phyloP scores from a whole-genome alignment of 2,113 vertebrate genomes.

The Tetraodon nigroviridis region DNA sequence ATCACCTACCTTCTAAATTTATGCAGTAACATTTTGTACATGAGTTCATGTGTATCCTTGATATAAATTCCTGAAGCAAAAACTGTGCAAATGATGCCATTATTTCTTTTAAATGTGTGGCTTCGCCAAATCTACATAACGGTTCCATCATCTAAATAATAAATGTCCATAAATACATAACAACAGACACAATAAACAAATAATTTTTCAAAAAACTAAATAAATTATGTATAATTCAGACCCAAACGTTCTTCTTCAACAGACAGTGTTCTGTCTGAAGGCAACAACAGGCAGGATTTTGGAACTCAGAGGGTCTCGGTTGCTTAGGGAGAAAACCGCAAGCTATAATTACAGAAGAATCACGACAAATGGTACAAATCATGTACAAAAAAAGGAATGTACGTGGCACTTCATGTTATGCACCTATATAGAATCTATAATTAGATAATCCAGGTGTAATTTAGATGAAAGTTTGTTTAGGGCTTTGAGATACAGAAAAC shows the following conservation, averaged over 20 bases:
- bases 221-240: no score
- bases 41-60: not conserved
- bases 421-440: not conserved
- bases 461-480: no score
- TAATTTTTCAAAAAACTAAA: no score
- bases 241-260: not conserved
- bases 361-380: slow-evolving; percentile 23
- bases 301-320: slow-evolving; percentile 22
- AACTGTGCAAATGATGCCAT: no score
- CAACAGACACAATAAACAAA: no score
- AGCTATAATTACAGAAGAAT: slow-evolving; percentile 20
- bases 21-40: not conserved
- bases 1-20: not conserved
- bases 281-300: not conserved
- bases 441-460: not conserved
- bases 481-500: no score
- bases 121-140: no score
- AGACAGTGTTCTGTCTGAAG: no score
- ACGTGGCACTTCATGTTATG: not conserved
- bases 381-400: not conserved
- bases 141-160: no score
- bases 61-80: no score
- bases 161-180: no score
- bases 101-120: no score
- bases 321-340: slow-evolving; percentile 19